These are phyloP conservation scores for Scaptomyza caliginosa DNA, from an alignment of 2,888 invertebrate genomes.

Conservation along the genomic window DNA sequence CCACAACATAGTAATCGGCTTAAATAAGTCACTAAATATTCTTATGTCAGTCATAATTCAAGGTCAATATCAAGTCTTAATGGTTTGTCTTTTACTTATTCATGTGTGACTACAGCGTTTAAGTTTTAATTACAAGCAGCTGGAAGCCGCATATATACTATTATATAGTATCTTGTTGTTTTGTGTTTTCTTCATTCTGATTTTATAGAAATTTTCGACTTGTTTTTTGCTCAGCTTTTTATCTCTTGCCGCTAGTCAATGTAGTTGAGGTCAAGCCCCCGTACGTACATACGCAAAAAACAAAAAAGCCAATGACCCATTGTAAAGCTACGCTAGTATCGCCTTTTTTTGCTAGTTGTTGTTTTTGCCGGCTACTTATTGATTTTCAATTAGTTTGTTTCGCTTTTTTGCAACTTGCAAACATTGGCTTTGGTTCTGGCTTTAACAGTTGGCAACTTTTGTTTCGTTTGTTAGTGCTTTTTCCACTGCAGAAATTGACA, in stretches of 20 bases:
- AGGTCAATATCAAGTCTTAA: conserved; percentile 11
- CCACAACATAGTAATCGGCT: too few relatives aligned
- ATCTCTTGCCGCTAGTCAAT: background rate
- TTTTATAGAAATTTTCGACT: conserved; percentile 7
- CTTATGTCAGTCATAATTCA: conserved; percentile 1
- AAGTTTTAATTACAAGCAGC: conserved; percentile 7
- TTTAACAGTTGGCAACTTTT: conserved; percentile 52
- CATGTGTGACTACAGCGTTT: conserved; percentile 1
- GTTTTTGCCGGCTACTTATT: conserved; percentile 54
- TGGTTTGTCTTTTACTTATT: background rate
- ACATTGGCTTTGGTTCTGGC: conserved; percentile 50
- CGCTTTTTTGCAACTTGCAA: conserved; percentile 31
- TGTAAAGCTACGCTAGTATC: conserved; percentile 4
- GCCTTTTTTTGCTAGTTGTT: conserved; percentile 8
- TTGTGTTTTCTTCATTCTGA: background rate
- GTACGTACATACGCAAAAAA: background rate
- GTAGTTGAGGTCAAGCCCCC: conserved; percentile 8
- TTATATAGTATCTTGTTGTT: background rate
- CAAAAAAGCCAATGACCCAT: conserved; percentile 42
- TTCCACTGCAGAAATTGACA: conserved; percentile 66
- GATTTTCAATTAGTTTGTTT: conserved; percentile 76
- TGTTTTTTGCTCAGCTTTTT: too few relatives aligned
- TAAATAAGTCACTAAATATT: too few relatives aligned
- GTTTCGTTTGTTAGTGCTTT: conserved; percentile 35
- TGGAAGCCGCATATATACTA: conserved; percentile 14